Base-by-base conservation (phyloP, 2,797 vertebrate genomes). In the Eulemur mongoz region DNA sequence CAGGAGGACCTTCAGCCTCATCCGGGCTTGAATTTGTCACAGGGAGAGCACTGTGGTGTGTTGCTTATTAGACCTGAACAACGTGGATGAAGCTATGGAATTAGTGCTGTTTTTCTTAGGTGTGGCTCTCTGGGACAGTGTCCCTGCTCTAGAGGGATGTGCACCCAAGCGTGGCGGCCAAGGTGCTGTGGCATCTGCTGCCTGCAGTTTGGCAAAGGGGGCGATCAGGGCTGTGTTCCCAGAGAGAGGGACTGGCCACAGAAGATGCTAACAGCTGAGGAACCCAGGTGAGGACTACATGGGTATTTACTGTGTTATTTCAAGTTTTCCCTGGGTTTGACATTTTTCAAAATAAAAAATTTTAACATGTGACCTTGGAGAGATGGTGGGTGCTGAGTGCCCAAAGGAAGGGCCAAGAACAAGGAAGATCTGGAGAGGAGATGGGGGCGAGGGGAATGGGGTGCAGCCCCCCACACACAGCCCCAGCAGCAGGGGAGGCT, bases 361-460 rank as follows among this genome's bases (percentile, higher is more conserved):
- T 65, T 35, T 65, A 45, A 78, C 17, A 30, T 15, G 35, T 91
- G 73, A 35, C 73, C 63, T 63, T 27, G 18, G 35, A 80, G 35
- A 63, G 13, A 32, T 4, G 23, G 8, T 27, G 52, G 54, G 13
- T 54, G 18, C 43, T 13, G 45, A 23, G 73, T 22, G 35, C 72
- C 52, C 63, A 61, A 52, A 30, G 63, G 67, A 25, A 45, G 10
- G 15, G n/a, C 50, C 8, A 76, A 69, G n/a, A 2, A 7, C 15
- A 2, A 45, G 13, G 52, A 63, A 61, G 22, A 61, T 15, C 15
- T 35, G 9, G 15, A 38, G 80, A 84, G 22, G 43, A 69, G n/a
- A 22, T 15, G 10, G n/a, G 25, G 5, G 2, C 1, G n/a, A 0
- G 25, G 69, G 23, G 57, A 13, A 13, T n/a, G 10, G 18, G n/a